Conservation (phyloP, 2,797 vertebrate species). For the Cirrhinus mrigala region DNA sequence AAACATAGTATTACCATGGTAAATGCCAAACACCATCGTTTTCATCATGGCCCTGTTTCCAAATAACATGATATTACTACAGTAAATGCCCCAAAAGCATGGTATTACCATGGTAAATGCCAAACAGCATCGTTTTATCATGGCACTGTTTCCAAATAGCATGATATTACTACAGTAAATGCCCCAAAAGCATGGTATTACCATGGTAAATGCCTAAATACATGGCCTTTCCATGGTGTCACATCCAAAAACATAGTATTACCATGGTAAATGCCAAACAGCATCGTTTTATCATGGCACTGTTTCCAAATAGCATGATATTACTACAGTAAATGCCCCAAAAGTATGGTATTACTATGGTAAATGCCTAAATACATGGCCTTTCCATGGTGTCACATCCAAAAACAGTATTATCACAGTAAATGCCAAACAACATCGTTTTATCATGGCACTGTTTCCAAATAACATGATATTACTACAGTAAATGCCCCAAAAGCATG, state of each 20-base stretch:
- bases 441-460: neutral
- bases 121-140: neutral
- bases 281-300: neutral
- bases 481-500: neutral
- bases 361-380: too few species aligned
- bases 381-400: too few species aligned
- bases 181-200: neutral
- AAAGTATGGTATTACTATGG: too few species aligned
- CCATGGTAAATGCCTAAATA: neutral
- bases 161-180: neutral
- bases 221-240: neutral
- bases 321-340: too few species aligned
- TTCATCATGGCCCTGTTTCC: neutral
- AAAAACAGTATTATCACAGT: neutral
- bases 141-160: neutral
- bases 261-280: neutral
- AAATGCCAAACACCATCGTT: neutral
- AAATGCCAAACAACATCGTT: neutral
- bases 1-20: neutral
- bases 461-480: neutral
- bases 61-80: neutral
- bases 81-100: neutral
- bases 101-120: neutral
- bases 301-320: neutral
- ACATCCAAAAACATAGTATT: too few species aligned